phyloP scores from a whole-genome alignment of 2,113 vertebrate genomes.

The Tetraodon nigroviridis region DNA sequence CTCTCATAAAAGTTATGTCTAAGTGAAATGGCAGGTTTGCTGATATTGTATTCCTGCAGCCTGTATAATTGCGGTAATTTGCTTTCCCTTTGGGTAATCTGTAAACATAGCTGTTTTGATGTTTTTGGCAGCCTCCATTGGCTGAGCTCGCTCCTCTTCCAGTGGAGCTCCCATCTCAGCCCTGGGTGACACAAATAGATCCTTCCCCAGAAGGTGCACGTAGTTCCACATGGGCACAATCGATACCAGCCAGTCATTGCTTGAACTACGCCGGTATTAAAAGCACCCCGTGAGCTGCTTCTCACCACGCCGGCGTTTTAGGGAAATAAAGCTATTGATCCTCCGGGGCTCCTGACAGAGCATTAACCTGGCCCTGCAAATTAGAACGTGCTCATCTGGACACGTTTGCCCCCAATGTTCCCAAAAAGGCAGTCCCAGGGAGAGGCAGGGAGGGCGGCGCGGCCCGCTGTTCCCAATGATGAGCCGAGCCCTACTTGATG shows the following conservation, averaged over 20 bases:
- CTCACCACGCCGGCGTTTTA: conserved; percentile 70
- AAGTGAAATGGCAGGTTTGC: conserved; percentile 70
- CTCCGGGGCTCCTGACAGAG: conserved; percentile 61
- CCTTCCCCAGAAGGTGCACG: conserved; percentile 76
- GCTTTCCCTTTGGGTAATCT: conserved; percentile 76
- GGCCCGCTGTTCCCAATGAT: conserved; percentile 69
- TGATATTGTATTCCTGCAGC: conserved; percentile 72
- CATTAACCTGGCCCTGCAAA: conserved; percentile 72
- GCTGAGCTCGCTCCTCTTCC: conserved; percentile 65
- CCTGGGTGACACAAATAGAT: conserved; percentile 78
- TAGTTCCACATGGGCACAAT: conserved; percentile 71
- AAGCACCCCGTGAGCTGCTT: conserved; percentile 63
- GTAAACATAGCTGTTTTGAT: conserved; percentile 77
- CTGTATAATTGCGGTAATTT: conserved; percentile 78
- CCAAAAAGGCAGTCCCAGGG: conserved; percentile 61
- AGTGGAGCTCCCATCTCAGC: conserved; percentile 64
- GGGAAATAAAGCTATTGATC: conserved; percentile 79
- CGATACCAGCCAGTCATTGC: conserved; percentile 67
- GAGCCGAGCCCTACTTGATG: conserved; percentile 65
- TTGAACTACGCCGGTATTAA: conserved; percentile 65
- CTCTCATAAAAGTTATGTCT: conserved; percentile 65
- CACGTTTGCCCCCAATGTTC: conserved; percentile 70
- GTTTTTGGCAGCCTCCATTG: conserved; percentile 76
- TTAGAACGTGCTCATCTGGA: conserved; percentile 73
- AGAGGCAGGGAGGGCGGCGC: conserved; percentile 52